Conservation (phyloP, 2,888 invertebrate species). For the Pharmacophagus antenor region DNA sequence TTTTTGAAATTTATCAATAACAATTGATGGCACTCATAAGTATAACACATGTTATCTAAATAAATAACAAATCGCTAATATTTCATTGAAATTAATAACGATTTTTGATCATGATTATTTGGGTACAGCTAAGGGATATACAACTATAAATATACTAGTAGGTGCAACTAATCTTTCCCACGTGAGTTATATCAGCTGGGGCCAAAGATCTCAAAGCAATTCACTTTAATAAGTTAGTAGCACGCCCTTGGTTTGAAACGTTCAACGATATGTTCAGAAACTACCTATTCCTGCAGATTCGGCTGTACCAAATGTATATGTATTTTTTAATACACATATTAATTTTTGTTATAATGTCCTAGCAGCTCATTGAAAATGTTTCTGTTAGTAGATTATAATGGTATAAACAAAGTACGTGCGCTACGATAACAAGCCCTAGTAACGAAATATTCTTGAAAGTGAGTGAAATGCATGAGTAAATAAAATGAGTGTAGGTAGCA, state of each 20-base stretch:
- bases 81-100: background rate
- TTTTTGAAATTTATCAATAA: background rate
- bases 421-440: too few species aligned
- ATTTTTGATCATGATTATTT: background rate
- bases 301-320: too few species aligned
- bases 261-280: background rate
- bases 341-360: too few species aligned
- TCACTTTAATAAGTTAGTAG: slow-evolving; percentile 21
- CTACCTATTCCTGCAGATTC: background rate
- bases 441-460: too few species aligned
- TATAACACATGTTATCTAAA: too few species aligned
- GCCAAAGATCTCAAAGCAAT: slow-evolving; percentile 16
- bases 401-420: too few species aligned
- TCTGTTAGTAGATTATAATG: too few species aligned
- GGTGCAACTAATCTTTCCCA: slow-evolving; percentile 8
- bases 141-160: slow-evolving; percentile 15
- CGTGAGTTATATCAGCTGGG: slow-evolving; percentile 15
- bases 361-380: too few species aligned
- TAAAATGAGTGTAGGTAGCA: background rate
- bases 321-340: too few species aligned
- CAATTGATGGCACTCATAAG: too few species aligned
- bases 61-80: too few species aligned
- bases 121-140: slow-evolving; percentile 1
- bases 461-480: background rate
- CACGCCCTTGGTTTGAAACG: slow-evolving; percentile 5